phyloP scores from a whole-genome alignment of 2,797 vertebrate genomes.

The Silurus aristotelis region DNA sequence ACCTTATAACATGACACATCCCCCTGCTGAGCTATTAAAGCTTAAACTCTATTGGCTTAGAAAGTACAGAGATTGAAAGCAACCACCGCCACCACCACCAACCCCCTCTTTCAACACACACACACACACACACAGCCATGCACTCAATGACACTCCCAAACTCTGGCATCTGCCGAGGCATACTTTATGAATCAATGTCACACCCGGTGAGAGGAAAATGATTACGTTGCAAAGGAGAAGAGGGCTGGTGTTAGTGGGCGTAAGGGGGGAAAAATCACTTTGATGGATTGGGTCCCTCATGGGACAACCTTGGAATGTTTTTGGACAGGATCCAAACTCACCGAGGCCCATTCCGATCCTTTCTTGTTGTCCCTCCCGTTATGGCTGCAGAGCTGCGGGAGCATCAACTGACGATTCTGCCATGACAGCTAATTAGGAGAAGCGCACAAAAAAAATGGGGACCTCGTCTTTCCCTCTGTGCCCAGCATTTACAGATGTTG shows the following conservation, averaged over 20 bases:
- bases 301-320: slow-evolving; percentile 83
- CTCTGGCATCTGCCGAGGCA: slow-evolving; percentile 68
- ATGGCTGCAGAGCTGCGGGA: slow-evolving; percentile 41
- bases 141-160: slow-evolving; percentile 65
- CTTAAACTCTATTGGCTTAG: slow-evolving; percentile 41
- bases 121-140: not conserved
- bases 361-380: slow-evolving; percentile 21
- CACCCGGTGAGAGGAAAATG: slow-evolving; percentile 78
- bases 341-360: slow-evolving; percentile 38
- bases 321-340: slow-evolving; percentile 73
- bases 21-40: slow-evolving; percentile 32
- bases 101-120: not conserved
- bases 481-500: slow-evolving; percentile 66
- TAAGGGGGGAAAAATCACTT: slow-evolving; percentile 73
- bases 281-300: slow-evolving; percentile 78
- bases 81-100: not conserved
- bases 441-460: slow-evolving; percentile 67
- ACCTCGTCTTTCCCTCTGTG: slow-evolving; percentile 60
- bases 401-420: slow-evolving; percentile 57
- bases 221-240: slow-evolving; percentile 80
- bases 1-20: slow-evolving; percentile 46
- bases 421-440: slow-evolving; percentile 71
- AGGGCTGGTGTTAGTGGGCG: slow-evolving; percentile 53
- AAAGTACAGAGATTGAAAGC: slow-evolving; percentile 34
- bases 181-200: slow-evolving; percentile 81